phyloP scores from a whole-genome alignment of 2,113 vertebrate species.

The Scomber japonicus region DNA sequence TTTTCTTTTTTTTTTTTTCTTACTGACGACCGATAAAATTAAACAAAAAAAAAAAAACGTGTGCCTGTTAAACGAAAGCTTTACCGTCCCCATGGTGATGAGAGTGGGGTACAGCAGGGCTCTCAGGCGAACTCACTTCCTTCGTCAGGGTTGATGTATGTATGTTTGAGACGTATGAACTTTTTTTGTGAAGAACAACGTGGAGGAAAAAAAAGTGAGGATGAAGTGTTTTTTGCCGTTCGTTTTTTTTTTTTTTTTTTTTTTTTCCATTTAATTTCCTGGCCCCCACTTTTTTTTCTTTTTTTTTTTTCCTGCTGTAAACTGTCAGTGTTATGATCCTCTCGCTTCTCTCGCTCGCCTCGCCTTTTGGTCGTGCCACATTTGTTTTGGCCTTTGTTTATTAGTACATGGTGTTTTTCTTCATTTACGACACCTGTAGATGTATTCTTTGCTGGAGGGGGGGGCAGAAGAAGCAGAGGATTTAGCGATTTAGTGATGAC shows the following conservation, averaged over 20 bases:
- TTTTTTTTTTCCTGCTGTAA: constrained; percentile 66
- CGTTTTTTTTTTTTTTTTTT: constrained; percentile 3
- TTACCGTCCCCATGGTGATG: not conserved
- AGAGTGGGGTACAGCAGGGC: not conserved
- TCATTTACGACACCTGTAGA: constrained; percentile 38
- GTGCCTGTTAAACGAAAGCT: constrained; percentile 12
- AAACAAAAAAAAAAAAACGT: too few species aligned
- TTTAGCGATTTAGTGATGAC: constrained; percentile 32
- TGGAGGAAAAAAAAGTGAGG: not conserved
- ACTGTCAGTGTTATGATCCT: constrained; percentile 53
- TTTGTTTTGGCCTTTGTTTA: constrained; percentile 35
- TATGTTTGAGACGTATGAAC: not conserved
- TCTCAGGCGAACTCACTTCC: not conserved
- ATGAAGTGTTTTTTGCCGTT: constrained; percentile 44
- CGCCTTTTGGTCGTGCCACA: constrained; percentile 9
- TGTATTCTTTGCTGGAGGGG: constrained; percentile 20
- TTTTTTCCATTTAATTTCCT: not conserved
- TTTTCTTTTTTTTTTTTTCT: not conserved
- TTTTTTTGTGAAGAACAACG: constrained; percentile 25
- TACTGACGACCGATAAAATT: not conserved
- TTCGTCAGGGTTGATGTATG: constrained; percentile 6
- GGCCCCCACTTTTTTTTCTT: constrained; percentile 15
- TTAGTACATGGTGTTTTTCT: constrained; percentile 33
- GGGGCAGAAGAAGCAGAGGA: constrained; percentile 24
- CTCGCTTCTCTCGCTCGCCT: constrained; percentile 15